These are phyloP conservation scores for Hippocampus guttulatus DNA, from an alignment of 2,113 vertebrate genomes.

Conservation along the genomic window DNA sequence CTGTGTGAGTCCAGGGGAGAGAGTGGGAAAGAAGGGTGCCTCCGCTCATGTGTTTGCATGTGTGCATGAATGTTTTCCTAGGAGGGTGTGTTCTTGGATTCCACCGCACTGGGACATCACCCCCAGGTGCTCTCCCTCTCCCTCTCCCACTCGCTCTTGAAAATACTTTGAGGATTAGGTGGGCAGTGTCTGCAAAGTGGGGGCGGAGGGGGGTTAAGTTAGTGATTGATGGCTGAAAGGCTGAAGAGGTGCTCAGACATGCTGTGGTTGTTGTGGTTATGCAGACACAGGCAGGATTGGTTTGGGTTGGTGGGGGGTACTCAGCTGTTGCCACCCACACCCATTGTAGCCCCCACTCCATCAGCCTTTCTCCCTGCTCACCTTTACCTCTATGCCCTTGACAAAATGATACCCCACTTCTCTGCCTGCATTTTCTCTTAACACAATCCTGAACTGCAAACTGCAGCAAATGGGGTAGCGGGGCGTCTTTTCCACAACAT, in stretches of 20 bases:
- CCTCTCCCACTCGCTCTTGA: slow-evolving; percentile 34
- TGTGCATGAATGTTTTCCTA: slow-evolving; percentile 66
- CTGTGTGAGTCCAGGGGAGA: slow-evolving; percentile 8
- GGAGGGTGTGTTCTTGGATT: slow-evolving; percentile 75
- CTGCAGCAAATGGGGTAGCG: slow-evolving; percentile 17
- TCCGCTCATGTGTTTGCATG: slow-evolving; percentile 50
- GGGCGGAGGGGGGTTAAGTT: slow-evolving; percentile 32
- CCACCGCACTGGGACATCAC: slow-evolving; percentile 72
- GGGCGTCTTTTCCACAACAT: slow-evolving; percentile 24
- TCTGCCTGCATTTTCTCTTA: neutral
- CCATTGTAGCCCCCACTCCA: slow-evolving; percentile 54
- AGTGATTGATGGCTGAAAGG: slow-evolving; percentile 75
- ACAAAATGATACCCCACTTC: slow-evolving; percentile 29
- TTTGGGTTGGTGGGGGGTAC: slow-evolving; percentile 27
- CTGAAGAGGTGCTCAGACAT: slow-evolving; percentile 71
- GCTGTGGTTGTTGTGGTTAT: slow-evolving; percentile 50
- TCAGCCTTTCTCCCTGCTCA: slow-evolving; percentile 58
- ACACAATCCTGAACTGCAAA: neutral
- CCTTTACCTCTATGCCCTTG: slow-evolving; percentile 47
- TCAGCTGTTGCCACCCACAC: slow-evolving; percentile 72
- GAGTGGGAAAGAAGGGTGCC: slow-evolving; percentile 29
- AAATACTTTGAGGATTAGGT: slow-evolving; percentile 78
- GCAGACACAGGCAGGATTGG: slow-evolving; percentile 41
- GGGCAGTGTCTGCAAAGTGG: slow-evolving; percentile 44
- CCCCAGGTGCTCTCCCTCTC: slow-evolving; percentile 60